Base-by-base conservation (phyloP, 2,888 invertebrate genomes). In the Coenonympha glycerion region DNA sequence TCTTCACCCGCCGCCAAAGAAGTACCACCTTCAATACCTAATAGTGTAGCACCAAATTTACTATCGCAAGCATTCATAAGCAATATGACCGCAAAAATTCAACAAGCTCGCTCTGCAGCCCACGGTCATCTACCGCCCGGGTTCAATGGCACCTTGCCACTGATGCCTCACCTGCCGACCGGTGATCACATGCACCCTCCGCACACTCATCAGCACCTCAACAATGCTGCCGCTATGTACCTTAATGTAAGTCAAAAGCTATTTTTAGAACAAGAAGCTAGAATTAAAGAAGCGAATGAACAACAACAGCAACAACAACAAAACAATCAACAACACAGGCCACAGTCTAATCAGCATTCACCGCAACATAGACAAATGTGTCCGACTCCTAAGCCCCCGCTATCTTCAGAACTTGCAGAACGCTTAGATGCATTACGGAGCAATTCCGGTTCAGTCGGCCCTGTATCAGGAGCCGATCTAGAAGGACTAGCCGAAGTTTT, bases 401-500 rank as follows among this genome's bases (percentile, higher is more conserved):
- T 89, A 31, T 89, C 92, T 15, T 90, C 92, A 6, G 93, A 94
- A 68, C 88, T 95, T 37, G 91, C 93, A 21, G 95, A 95, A 68
- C 89, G 95, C 63, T 86, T 95, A 63, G 93, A 92, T 64, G 91
- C 94, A 71, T 89, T 95, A 71, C 89, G 94, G 61, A 92, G 89
- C 65, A 92, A 90, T 61, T 89, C 91, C 19, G 91, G 90, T 52
- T 91, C 92, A 5, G 85, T 92, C 55, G 90, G 90, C 47, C 89
- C 92, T 33, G 90, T 91, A 62, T 91, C 92, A 1, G 93, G 93
- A 9, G 90, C 93, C 3, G 97, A 97, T 69, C 87, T 97, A 5
- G 95, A 96, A 73, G 93, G 94, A 47, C 88, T 98, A 44, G 95
- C 96, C n/a, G 95, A 96, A 69, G 92, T 94, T 48, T 89, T 98